Percentiles rank a stretch among this genome's conserved stretches.
phyloP scores from a whole-genome alignment of 2,888 invertebrate species.

The Ethmia dodecea region DNA sequence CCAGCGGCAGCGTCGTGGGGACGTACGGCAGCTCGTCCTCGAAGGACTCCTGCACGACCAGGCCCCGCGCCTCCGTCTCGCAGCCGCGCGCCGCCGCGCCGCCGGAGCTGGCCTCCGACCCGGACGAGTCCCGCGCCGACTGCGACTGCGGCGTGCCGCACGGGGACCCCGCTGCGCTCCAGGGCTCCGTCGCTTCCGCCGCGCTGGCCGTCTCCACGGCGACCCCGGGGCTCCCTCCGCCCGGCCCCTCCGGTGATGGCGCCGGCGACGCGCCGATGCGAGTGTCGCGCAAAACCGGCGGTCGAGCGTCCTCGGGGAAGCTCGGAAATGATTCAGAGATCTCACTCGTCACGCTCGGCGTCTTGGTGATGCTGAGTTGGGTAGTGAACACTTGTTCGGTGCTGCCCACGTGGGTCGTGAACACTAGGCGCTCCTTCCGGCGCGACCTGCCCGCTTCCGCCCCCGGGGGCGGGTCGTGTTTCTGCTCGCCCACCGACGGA shows the following conservation, averaged over 20 bases:
- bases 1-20: slow-evolving; percentile 92
- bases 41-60: slow-evolving; percentile 90
- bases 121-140: slow-evolving; percentile 85
- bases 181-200: slow-evolving; percentile 55
- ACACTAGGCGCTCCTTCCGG: slow-evolving; percentile 73
- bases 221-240: slow-evolving; percentile 17
- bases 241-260: slow-evolving; percentile 9
- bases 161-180: slow-evolving; percentile 21
- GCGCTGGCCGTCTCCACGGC: slow-evolving; percentile 18
- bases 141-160: slow-evolving; percentile 72
- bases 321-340: slow-evolving; percentile 70
- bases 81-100: slow-evolving; percentile 57
- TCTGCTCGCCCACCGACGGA: background rate
- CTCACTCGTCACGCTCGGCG: slow-evolving; percentile 80
- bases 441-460: slow-evolving; percentile 19
- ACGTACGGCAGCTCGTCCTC: slow-evolving; percentile 92
- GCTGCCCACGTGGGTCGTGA: slow-evolving; percentile 83
- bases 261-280: slow-evolving; percentile 13
- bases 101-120: slow-evolving; percentile 76
- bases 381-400: slow-evolving; percentile 83
- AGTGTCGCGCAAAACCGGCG: slow-evolving; percentile 18
- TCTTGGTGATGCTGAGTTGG: slow-evolving; percentile 80
- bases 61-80: slow-evolving; percentile 81
- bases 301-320: slow-evolving; percentile 72
- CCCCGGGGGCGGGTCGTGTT: slow-evolving; percentile 4